Percentiles rank a stretch among this genome's conserved stretches.
These are phyloP conservation scores for mouse (Mus musculus) DNA, from an alignment of 2,113 vertebrate genomes.

Conservation along the genomic window GRCm39 chr12:108168501-108169000, in stretches of 20 bases:
- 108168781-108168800: conserved; percentile 93
- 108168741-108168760: conserved; percentile 93
- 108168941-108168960: conserved; percentile 98
- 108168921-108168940: conserved; percentile 91
- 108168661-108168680: conserved; percentile 88
- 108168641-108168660: conserved; percentile 90
- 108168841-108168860: conserved; percentile 94
- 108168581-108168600: conserved; percentile 92
- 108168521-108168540: conserved; percentile 97
- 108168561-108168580: conserved; percentile 98
- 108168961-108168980: conserved; percentile 52
- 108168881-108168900: conserved; percentile 92
- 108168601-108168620: conserved; percentile 93
- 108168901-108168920: conserved; percentile 96
- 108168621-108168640: conserved; percentile 92
- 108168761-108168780: conserved; percentile 92
- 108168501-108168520: conserved; percentile 96
- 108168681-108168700: conserved; percentile 87
- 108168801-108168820: conserved; percentile 89
- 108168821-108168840: conserved; percentile 93
- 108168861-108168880: conserved; percentile 93
- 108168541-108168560: conserved; percentile 97
- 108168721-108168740: conserved; percentile 93
- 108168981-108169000: conserved; percentile 39
- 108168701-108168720: conserved; percentile 90